Percentiles rank a stretch among this genome's conserved stretches.
Conservation (phyloP, 2,113 vertebrate genomes). For the Junco hyemalis region DNA sequence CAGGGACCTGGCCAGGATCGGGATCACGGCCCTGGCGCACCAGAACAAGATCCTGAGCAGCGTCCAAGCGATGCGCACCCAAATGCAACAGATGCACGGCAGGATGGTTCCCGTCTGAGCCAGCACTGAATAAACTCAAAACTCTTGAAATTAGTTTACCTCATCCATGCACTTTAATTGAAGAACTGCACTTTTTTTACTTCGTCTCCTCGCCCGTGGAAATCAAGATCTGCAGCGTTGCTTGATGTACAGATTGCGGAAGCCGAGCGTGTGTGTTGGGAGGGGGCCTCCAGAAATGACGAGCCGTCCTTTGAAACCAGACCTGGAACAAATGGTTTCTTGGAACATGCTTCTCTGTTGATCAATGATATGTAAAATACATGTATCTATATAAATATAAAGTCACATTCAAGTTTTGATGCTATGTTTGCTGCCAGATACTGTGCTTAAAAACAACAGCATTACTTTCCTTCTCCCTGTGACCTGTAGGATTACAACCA, state of each 20-base stretch:
- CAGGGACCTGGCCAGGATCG: slow-evolving; percentile 93
- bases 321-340: slow-evolving; percentile 76
- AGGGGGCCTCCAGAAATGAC: slow-evolving; percentile 65
- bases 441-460: slow-evolving; percentile 65
- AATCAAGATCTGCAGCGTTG: slow-evolving; percentile 75
- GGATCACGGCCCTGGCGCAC: slow-evolving; percentile 85
- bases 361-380: slow-evolving; percentile 75
- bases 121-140: slow-evolving; percentile 78
- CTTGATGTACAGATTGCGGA: slow-evolving; percentile 75
- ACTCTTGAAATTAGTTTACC: slow-evolving; percentile 95
- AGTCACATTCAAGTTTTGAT: slow-evolving; percentile 64
- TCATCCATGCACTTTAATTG: slow-evolving; percentile 99
- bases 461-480: slow-evolving; percentile 38
- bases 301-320: slow-evolving; percentile 50
- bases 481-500: slow-evolving; percentile 71
- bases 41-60: slow-evolving; percentile 96
- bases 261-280: slow-evolving; percentile 30
- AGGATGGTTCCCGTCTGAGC: slow-evolving; percentile 97
- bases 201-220: slow-evolving; percentile 81
- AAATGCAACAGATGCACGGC: slow-evolving; percentile 96
- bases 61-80: slow-evolving; percentile 91
- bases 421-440: slow-evolving; percentile 70
- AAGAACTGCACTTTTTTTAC: slow-evolving; percentile 95
- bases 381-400: slow-evolving; percentile 74
- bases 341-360: slow-evolving; percentile 66